Conservation (phyloP, 1,140 invertebrate species). For the Vollenhovia emeryi region DNA sequence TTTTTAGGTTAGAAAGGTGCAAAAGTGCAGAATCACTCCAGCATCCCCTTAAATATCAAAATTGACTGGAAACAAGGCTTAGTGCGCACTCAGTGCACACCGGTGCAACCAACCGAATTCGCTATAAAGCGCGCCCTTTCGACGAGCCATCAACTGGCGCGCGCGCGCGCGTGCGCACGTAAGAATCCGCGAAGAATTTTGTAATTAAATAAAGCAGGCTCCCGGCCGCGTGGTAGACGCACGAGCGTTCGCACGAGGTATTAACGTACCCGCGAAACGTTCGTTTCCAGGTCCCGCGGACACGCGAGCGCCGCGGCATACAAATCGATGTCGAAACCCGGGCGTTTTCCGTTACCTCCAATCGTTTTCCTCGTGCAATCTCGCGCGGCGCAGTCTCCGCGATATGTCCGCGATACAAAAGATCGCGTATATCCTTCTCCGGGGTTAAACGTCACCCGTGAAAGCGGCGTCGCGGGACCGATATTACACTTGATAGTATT, state of each 20-base stretch:
- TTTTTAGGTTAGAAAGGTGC: too few relatives aligned
- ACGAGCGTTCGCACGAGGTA: not conserved
- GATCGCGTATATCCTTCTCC: not conserved
- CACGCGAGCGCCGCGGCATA: conserved; percentile 42
- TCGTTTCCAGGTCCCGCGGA: conserved; percentile 27
- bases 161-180: not conserved
- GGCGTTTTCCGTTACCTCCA: conserved; percentile 35
- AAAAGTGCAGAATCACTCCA: too few relatives aligned
- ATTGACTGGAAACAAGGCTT: too few relatives aligned
- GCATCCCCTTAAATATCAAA: too few relatives aligned
- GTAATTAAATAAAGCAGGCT: conserved; percentile 27
- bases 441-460: not conserved
- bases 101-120: too few relatives aligned
- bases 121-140: not conserved
- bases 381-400: not conserved
- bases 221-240: not conserved
- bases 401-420: not conserved
- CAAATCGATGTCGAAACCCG: conserved; percentile 55
- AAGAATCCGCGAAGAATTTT: not conserved
- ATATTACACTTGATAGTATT: not conserved
- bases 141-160: not conserved
- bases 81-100: too few relatives aligned
- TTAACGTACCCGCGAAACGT: conserved; percentile 35
- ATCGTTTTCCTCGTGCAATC: conserved; percentile 10
- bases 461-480: not conserved